phyloP scores from a whole-genome alignment of 2,888 invertebrate genomes.

The Diploptera punctata region DNA sequence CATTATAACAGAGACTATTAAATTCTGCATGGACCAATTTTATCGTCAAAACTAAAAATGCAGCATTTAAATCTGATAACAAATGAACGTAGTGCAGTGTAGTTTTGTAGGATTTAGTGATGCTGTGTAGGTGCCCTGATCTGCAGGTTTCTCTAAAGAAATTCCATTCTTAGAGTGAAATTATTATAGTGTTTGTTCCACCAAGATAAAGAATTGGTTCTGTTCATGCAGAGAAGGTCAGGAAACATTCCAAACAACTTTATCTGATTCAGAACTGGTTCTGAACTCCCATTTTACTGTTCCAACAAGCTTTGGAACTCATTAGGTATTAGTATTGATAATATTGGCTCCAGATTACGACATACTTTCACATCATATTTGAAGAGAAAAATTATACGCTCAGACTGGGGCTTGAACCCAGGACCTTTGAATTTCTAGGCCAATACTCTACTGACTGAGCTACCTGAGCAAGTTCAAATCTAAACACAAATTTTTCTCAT shows the following conservation, averaged over 20 bases:
- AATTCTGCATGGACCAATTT: conserved; percentile 10
- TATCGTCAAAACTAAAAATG: background rate
- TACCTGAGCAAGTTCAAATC: no score
- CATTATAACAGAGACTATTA: background rate
- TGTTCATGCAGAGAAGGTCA: background rate
- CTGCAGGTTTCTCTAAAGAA: conserved; percentile 10
- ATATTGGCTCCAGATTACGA: no score
- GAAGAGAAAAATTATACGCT: no score
- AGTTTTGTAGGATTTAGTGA: background rate
- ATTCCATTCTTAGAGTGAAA: background rate
- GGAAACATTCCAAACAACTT: background rate
- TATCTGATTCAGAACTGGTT: no score
- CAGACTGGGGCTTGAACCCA: no score
- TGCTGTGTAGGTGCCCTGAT: background rate
- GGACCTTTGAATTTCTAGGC: no score
- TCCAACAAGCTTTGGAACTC: background rate
- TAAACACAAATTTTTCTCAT: no score
- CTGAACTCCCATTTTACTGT: background rate
- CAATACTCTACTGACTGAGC: no score
- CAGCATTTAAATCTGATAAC: background rate
- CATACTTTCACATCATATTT: no score
- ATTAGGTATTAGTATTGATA: background rate
- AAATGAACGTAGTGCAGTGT: background rate
- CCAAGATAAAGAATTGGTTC: background rate
- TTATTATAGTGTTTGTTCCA: background rate